Evolutionary conservation across 2,113 vertebrate species (phyloP).

Genomic region (Ariopsis seemanni): DNA sequence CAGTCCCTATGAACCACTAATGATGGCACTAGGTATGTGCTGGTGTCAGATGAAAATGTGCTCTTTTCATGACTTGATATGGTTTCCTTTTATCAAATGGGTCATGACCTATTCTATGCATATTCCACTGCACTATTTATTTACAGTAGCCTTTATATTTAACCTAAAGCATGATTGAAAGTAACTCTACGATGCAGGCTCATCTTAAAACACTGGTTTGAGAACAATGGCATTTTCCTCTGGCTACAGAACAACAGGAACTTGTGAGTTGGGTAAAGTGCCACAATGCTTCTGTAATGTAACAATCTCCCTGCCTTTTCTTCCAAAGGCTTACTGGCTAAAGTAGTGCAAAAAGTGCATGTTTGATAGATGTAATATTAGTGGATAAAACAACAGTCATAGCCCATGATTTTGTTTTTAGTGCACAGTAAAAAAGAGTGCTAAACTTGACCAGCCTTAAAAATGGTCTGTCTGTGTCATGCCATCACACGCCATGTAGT

Average conservation of each 20-base stretch:
- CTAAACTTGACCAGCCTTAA: background rate
- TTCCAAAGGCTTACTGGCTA: background rate
- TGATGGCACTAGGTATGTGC: slow-evolving; percentile 29
- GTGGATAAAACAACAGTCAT: too few species aligned
- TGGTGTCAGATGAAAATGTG: slow-evolving; percentile 27
- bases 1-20: slow-evolving; percentile 54
- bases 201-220: background rate
- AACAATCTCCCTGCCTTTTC: background rate
- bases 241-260: background rate
- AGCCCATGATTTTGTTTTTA: background rate
- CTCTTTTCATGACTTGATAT: too few species aligned
- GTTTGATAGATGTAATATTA: background rate
- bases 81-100: too few species aligned
- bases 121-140: background rate
- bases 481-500: background rate
- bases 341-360: background rate
- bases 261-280: background rate
- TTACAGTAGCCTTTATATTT: background rate
- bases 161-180: background rate
- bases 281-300: background rate
- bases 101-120: too few species aligned
- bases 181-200: too few species aligned
- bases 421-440: background rate
- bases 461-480: background rate
- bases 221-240: background rate